Base-by-base conservation (phyloP, 2,797 vertebrate genomes). In the Pangasius macronema region DNA sequence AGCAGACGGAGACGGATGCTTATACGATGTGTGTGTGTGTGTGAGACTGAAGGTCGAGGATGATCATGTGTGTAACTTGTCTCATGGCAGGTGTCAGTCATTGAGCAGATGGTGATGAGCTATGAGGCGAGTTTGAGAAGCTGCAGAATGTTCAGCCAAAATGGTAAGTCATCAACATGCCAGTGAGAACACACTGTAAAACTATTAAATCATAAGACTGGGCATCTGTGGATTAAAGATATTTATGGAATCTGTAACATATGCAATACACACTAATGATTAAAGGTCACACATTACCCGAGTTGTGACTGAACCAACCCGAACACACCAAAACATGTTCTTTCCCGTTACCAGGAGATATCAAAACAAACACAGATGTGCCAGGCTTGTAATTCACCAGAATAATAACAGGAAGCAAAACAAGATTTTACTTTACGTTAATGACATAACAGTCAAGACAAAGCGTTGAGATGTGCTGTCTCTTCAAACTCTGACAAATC, bases 51-150 rank as follows among this genome's bases (percentile, higher is more conserved):
- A 0, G 30, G 27, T 53, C 11, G 5, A 39, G 3, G 22, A 33
- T 1, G n/a, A 3, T 91, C 20, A 76, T 65, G 39, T 13, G 36
- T 81, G 16, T 3, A 83, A 72, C 68, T n/a, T 46, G 57, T 63
- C 18, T 87, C 70, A 20, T 76, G 91, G 80, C 95, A 99, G 99
- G 98, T 99, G 93, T 95, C 96, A 77, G 97, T 99, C 90, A 97
- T 99, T 91, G 98, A 99, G 95, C 97, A 98, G 89, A 92, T 98
- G 83, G 97, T 98, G 83, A 96, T 99, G 84, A 94, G 97, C 91
- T 99, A 97, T 92, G 99, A 99, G 94, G 98, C 97, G 0, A 97
- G 97, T 87, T 94, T 99, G 94, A 98, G 96, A 94, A 96, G 96
- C 93, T 98, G 96, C 94, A 94, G 97, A 91, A 97, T 99, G 95